These are phyloP conservation scores for Liparis tanakae DNA, from an alignment of 2,797 vertebrate genomes.

Conservation along the genomic window DNA sequence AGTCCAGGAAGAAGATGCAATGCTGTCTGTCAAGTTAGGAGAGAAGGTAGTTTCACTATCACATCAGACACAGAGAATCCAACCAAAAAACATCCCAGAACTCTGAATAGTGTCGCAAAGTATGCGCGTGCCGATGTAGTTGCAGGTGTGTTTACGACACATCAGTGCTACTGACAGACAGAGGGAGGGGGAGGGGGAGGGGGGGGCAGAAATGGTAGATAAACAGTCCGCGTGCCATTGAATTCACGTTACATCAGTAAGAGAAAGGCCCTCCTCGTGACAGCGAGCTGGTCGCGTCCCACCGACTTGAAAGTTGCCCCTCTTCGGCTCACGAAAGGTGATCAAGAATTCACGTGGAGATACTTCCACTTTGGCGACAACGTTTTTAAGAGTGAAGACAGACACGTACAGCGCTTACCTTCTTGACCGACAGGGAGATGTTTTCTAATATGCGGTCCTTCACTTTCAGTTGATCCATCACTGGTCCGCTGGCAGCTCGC, in stretches of 20 bases:
- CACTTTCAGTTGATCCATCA: slow-evolving; percentile 95
- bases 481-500: slow-evolving; percentile 68
- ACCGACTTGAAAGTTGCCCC: slow-evolving; percentile 55
- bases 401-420: slow-evolving; percentile 81
- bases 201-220: fast-evolving
- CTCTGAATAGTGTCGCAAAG: background rate
- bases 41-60: background rate
- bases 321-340: slow-evolving; percentile 47
- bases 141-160: slow-evolving; percentile 46
- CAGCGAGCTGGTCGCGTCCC: slow-evolving; percentile 4
- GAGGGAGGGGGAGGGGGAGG: background rate
- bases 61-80: background rate
- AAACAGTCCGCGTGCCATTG: background rate
- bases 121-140: background rate
- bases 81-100: background rate
- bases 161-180: slow-evolving; percentile 54
- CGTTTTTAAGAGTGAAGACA: background rate
- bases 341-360: slow-evolving; percentile 2
- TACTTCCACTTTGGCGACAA: no score
- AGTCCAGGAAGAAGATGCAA: background rate
- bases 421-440: slow-evolving; percentile 95
- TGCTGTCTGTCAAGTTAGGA: slow-evolving; percentile 9
- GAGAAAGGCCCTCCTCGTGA: slow-evolving; percentile 35
- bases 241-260: background rate
- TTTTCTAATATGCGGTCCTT: slow-evolving; percentile 98